Evolutionary conservation across 2,888 invertebrate genomes (phyloP), one percentile per base, ranked within the genome.

Genomic region (Hypomecis punctinalis): DNA sequence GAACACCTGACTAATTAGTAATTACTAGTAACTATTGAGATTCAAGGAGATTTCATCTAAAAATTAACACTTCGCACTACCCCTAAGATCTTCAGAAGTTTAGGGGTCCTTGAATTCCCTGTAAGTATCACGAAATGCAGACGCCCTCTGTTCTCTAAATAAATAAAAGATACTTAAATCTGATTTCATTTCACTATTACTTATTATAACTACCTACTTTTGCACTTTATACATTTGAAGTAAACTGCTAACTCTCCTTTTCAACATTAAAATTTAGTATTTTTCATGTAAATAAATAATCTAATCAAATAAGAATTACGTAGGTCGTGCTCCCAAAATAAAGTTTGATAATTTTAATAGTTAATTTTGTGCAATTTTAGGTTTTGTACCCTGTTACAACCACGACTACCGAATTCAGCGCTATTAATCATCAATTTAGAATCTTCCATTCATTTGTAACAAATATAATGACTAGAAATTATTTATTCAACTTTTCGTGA

Each of bases 381-480:
- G 72, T 74, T 70, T 73, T 79, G 85, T 88, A 89, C 88, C 88
- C 88, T 89, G 88, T 86, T 81, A 85, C 72, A 83, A 87, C 84
- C 86, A 84, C 84, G 84, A 80, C 78, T 82, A 77, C 78, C 81
- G 78, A 82, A 72, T 75, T 68, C 67, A 74, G 39, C 35, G 23
- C 71, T 75, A 64, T 69, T 67, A 71, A 73, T 61, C 61, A 74
- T 73, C 61, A 77, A 73, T 74, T 78, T 72, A 77, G 48, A 36
- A 45, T 39, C 8, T 42, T 73, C 68, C 43, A 51, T 33, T 40
- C 53, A 33, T 76, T 81, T 85, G 81, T 77, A 85, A 81, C 85
- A 87, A 79, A 84, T 82, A 79, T 76, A 80, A 82, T 88, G 90
- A 91, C 91, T 91, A 90, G 90, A 91, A 75, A 82, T 77, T 72